Percentiles rank a stretch among this genome's conserved stretches.
Conservation (phyloP, 1,140 invertebrate species). For the Saccostrea cuccullata region DNA sequence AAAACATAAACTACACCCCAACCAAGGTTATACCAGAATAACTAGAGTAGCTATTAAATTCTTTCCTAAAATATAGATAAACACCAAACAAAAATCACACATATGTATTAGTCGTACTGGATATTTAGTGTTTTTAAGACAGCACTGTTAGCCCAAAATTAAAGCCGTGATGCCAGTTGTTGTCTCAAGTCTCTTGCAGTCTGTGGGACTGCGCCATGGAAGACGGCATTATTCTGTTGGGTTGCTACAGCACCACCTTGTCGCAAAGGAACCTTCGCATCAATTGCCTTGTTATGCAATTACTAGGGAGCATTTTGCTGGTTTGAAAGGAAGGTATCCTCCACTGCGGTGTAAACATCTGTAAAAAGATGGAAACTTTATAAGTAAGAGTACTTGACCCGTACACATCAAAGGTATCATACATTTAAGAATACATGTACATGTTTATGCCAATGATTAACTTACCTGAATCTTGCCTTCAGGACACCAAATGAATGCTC, state of each 20-base stretch:
- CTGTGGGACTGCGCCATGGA: background rate
- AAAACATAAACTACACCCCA: too few relatives aligned
- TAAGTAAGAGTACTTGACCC: too few relatives aligned
- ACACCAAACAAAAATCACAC: too few relatives aligned
- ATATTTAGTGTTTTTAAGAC: too few relatives aligned
- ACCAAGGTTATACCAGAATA: too few relatives aligned
- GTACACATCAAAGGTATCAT: too few relatives aligned
- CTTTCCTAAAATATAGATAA: too few relatives aligned
- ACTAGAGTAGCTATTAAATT: too few relatives aligned
- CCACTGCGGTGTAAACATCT: background rate
- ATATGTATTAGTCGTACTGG: too few relatives aligned
- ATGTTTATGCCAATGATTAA: background rate
- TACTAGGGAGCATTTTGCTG: background rate
- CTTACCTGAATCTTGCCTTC: constrained; percentile 43
- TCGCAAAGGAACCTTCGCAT: constrained; percentile 5
- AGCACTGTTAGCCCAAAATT: background rate
- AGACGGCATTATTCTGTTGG: background rate
- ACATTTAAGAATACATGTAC: too few relatives aligned
- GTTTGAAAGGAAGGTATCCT: constrained; percentile 24
- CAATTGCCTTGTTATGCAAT: constrained; percentile 36
- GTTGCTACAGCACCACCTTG: background rate
- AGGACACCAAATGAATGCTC: constrained; percentile 45
- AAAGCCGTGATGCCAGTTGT: background rate
- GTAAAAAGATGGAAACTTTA: background rate
- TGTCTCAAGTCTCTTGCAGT: background rate